Evolutionary conservation across 1,140 invertebrate genomes (phyloP).

Genomic region (Galendromus occidentalis): DNA sequence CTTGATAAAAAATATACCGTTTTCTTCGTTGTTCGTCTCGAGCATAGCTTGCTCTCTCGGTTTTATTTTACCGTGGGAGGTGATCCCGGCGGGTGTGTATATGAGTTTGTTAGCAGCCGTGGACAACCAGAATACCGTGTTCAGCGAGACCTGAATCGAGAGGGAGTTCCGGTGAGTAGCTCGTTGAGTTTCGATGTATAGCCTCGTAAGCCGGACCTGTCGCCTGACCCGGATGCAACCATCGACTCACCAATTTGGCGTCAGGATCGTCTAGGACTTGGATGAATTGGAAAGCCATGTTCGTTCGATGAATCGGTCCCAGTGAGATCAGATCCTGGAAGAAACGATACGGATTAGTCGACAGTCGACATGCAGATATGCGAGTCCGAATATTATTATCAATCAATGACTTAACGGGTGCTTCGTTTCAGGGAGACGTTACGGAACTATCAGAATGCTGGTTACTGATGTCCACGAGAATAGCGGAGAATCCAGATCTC

Average conservation of each 20-base stretch:
- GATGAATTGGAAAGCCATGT: constrained; percentile 5
- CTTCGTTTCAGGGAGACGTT: no score
- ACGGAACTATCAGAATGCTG: no score
- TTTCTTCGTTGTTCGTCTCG: constrained; percentile 8
- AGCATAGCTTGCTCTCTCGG: neutral
- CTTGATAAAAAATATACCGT: neutral
- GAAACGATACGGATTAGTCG: no score
- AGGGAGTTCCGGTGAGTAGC: no score
- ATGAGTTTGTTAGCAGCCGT: neutral
- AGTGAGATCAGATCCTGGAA: constrained; percentile 5
- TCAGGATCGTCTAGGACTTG: neutral
- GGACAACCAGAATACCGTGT: constrained; percentile 2
- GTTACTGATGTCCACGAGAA: no score
- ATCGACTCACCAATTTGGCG: neutral
- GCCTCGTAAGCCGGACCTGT: no score
- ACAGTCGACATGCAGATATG: no score
- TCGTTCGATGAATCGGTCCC: constrained; percentile 6
- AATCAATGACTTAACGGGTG: no score
- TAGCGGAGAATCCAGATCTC: no score
- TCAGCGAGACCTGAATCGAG: neutral
- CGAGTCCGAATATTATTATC: no score
- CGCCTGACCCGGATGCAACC: no score
- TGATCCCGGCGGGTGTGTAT: neutral
- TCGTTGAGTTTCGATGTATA: no score
- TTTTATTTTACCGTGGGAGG: neutral